Evolutionary conservation across 2,888 invertebrate genomes (phyloP), one percentile per base, ranked within the genome.

Genomic region (Pterostichus niger): DNA sequence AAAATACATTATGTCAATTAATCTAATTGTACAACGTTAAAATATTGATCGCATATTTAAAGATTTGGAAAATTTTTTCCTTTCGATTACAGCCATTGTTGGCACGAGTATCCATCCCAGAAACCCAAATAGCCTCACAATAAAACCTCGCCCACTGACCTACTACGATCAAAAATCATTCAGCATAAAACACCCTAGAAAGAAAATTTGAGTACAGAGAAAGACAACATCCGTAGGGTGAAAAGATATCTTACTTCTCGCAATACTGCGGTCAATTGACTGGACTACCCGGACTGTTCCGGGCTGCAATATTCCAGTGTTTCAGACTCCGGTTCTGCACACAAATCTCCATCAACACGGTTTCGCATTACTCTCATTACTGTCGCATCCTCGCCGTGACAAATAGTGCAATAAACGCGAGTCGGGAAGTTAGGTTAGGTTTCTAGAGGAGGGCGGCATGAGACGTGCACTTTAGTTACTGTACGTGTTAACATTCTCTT

Each of bases 351-450:
- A 85, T 86, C 86, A 86, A 82, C 84, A 75, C 59, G 75, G 64
- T 75, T 71, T 84, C 84, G 82, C 85, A 80, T 84, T 85, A 84
- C 84, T 85, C 85, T 85, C 85, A 85, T 86, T 85, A 85, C 84
- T 84, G 82, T 71, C 81, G 77, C 84, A 82, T 84, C 85, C 84
- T 84, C 61, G 84, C 76, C 85, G 84, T 86, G 85, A 86, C 86
- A 86, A 86, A 86, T 86, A 84, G 85, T 84, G 85, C 85, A 86
- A 86, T 86, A 86, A 86, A 85, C 84, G 85, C 76, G 82, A 82
- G 79, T 84, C 84, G 84, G 61, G 84, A 84, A 77, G 83, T 40
- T 40, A 40, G 40, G 40, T 40, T 40, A 40, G 40, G 40, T 40
- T 40, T 40, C 40, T 40, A 40, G 40, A 9, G 40, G 40, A 1